Percentiles rank a stretch among this genome's conserved stretches.
phyloP scores from a whole-genome alignment of 1,140 invertebrate species.

The Tenebrio molitor region DNA sequence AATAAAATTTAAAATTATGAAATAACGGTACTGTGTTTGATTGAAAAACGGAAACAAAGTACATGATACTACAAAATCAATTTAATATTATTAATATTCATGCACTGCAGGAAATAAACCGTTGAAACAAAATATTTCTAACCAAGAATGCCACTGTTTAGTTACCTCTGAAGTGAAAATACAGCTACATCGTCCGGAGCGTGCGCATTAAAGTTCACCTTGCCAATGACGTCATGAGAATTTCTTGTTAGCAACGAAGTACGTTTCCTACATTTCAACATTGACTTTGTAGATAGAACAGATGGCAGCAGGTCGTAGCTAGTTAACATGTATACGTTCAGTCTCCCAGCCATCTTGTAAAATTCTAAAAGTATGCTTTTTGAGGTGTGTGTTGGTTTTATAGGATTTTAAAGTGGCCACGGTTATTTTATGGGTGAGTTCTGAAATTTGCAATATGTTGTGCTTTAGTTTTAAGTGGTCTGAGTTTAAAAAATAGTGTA shows the following conservation, averaged over 20 bases:
- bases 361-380: conserved; percentile 67
- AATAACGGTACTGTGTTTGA: too few relatives aligned
- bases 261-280: conserved; percentile 20
- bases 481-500: conserved; percentile 31
- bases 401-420: conserved; percentile 62
- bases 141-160: conserved; percentile 43
- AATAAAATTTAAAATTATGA: too few relatives aligned
- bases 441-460: conserved; percentile 43
- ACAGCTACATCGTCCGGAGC: conserved; percentile 50
- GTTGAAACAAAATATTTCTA: conserved; percentile 21
- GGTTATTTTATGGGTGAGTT: conserved; percentile 66
- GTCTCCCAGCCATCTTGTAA: conserved; percentile 67
- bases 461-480: conserved; percentile 38
- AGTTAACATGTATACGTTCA: conserved; percentile 59
- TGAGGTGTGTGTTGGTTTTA: conserved; percentile 67
- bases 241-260: conserved; percentile 44
- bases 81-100: conserved; percentile 23
- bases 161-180: conserved; percentile 49
- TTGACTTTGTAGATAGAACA: not conserved
- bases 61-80: not conserved
- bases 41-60: too few relatives aligned
- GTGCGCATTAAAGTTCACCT: conserved; percentile 62
- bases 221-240: conserved; percentile 62
- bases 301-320: conserved; percentile 43
- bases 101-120: conserved; percentile 24